Evolutionary conservation across 2,113 vertebrate species (phyloP).

Genomic region (cattle (Bos taurus)): DNA sequence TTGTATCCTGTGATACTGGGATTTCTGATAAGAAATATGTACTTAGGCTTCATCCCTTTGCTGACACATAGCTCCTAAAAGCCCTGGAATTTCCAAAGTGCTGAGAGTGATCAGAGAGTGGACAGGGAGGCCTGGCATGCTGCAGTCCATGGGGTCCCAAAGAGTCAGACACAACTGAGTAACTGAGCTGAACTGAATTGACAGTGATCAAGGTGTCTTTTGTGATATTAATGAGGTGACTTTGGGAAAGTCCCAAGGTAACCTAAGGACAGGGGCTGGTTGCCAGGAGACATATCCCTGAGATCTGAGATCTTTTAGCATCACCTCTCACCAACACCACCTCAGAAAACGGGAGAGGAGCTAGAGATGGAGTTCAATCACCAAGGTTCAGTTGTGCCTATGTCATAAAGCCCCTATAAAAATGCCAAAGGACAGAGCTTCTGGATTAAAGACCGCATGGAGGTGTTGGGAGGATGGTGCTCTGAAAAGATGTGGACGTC

Average conservation of each 20-base stretch:
- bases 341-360: neutral
- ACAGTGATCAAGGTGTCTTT: neutral
- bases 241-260: neutral
- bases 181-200: neutral
- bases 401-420: neutral
- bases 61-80: neutral
- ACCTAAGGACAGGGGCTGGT: neutral
- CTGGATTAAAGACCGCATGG: rapidly evolving
- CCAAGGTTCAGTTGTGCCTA: neutral
- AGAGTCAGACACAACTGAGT: neutral
- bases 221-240: neutral
- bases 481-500: rapidly evolving
- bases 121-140: neutral
- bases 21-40: neutral
- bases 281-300: neutral
- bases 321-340: neutral
- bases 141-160: neutral
- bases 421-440: neutral
- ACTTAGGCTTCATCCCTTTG: neutral
- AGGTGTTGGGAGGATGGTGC: neutral
- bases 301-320: neutral
- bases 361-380: neutral
- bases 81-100: neutral
- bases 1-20: neutral
- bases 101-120: neutral